A percentile compares a stretch with the other conserved stretches of the same genome.
Conservation (phyloP, 2,797 vertebrate species). For the Margarornis squamiger region DNA sequence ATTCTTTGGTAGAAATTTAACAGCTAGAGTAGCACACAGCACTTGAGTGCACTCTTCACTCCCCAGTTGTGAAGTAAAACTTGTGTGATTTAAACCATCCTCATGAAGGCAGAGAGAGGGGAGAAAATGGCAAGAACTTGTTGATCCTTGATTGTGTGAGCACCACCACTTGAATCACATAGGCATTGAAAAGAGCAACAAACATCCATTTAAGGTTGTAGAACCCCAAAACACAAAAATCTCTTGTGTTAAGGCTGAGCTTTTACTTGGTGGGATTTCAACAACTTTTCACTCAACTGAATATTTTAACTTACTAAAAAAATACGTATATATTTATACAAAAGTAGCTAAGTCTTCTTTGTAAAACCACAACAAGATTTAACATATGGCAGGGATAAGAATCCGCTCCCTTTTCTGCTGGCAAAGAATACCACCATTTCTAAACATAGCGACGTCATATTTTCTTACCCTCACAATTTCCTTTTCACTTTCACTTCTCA, state of each 20-base stretch:
- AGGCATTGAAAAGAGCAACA: background rate
- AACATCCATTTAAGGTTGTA: background rate
- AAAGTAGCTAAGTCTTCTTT: background rate
- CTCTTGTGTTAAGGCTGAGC: background rate
- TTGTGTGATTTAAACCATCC: background rate
- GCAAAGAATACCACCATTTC: background rate
- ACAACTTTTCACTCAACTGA: background rate
- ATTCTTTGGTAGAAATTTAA: background rate
- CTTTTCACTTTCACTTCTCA: constrained; percentile 23
- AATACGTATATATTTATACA: too few species aligned
- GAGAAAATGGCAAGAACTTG: background rate
- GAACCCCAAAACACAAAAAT: background rate
- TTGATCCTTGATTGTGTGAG: background rate
- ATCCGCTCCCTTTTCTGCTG: background rate
- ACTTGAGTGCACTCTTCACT: background rate
- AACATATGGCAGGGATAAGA: background rate
- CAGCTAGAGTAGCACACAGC: background rate
- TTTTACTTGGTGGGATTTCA: background rate
- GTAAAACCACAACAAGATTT: background rate
- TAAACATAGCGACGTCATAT: fast-evolving
- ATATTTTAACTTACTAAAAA: background rate
- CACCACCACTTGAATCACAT: background rate
- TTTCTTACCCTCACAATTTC: background rate
- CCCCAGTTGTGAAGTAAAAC: background rate
- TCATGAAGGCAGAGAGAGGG: background rate